Percentiles rank a stretch among this genome's conserved stretches.
phyloP scores from a whole-genome alignment of 2,888 invertebrate genomes.

The Anoplius nigerrimus region DNA sequence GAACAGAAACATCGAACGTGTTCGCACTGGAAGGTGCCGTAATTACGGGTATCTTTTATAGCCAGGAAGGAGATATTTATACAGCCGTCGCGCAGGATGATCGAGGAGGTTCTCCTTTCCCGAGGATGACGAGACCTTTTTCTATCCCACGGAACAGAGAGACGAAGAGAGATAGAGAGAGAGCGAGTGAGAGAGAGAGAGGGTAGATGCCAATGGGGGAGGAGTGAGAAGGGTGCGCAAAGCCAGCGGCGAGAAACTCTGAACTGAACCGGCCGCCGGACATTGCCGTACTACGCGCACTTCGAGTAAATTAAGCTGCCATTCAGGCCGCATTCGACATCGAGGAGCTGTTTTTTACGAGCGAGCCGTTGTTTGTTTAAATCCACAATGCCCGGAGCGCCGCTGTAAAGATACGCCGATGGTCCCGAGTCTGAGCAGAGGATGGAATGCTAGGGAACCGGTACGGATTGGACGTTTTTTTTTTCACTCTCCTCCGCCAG shows the following conservation, averaged over 20 bases:
- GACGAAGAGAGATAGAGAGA: constrained; percentile 16
- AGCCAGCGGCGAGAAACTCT: no score
- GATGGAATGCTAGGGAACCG: background rate
- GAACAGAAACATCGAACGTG: constrained; percentile 57
- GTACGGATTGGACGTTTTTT: constrained; percentile 1
- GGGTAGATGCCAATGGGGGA: constrained; percentile 14
- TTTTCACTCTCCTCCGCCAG: background rate
- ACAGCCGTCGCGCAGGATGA: constrained; percentile 71
- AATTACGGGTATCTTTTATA: constrained; percentile 64
- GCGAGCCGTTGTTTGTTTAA: constrained; percentile 47
- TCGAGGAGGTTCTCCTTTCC: constrained; percentile 67
- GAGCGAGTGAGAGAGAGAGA: constrained; percentile 21
- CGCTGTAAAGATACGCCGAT: background rate
- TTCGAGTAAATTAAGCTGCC: constrained; percentile 47
- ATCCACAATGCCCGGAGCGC: constrained; percentile 15
- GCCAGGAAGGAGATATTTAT: constrained; percentile 71
- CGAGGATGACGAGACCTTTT: constrained; percentile 67
- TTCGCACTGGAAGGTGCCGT: constrained; percentile 61
- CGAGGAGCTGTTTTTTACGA: constrained; percentile 40
- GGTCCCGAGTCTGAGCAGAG: background rate
- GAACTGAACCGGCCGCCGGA: no score
- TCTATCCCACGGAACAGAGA: constrained; percentile 35
- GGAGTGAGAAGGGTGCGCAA: background rate
- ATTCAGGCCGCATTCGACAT: constrained; percentile 48
- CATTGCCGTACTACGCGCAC: no score